These are phyloP conservation scores for Pachyseris speciosa DNA, from an alignment of 64 coral and sea anemone species.

Conservation along the genomic window DNA sequence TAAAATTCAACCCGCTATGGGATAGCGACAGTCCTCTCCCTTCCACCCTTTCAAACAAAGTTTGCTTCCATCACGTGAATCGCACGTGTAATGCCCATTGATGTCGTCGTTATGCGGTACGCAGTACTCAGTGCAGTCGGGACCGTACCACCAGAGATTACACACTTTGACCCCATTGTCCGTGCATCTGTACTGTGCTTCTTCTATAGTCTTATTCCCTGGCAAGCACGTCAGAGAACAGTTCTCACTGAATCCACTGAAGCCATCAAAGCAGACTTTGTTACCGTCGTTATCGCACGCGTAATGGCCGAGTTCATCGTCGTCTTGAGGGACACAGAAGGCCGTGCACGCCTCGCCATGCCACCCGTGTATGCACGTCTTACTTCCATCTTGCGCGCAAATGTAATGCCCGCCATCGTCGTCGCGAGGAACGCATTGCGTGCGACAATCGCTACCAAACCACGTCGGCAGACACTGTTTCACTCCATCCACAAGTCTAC, in stretches of 20 bases:
- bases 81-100: constrained; percentile 67
- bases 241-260: neutral
- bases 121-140: constrained; percentile 64
- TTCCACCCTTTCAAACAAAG: constrained; percentile 54
- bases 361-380: constrained; percentile 46
- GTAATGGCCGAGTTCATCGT: constrained; percentile 53
- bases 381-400: constrained; percentile 44
- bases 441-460: constrained; percentile 57
- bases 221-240: constrained; percentile 1
- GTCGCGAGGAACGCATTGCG: constrained; percentile 25
- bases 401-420: constrained; percentile 36
- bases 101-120: neutral
- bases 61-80: constrained; percentile 63
- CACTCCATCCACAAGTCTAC: constrained; percentile 12
- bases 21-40: constrained; percentile 64
- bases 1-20: neutral
- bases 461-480: constrained; percentile 48
- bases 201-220: neutral
- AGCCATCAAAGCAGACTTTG: constrained; percentile 43
- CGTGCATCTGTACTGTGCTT: constrained; percentile 31
- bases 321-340: constrained; percentile 42
- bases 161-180: constrained; percentile 58
- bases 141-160: constrained; percentile 59
- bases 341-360: constrained; percentile 40
- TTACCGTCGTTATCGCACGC: constrained; percentile 38